Evolutionary conservation across 2,113 vertebrate species (phyloP).

Genomic region (Lampris incognitus): DNA sequence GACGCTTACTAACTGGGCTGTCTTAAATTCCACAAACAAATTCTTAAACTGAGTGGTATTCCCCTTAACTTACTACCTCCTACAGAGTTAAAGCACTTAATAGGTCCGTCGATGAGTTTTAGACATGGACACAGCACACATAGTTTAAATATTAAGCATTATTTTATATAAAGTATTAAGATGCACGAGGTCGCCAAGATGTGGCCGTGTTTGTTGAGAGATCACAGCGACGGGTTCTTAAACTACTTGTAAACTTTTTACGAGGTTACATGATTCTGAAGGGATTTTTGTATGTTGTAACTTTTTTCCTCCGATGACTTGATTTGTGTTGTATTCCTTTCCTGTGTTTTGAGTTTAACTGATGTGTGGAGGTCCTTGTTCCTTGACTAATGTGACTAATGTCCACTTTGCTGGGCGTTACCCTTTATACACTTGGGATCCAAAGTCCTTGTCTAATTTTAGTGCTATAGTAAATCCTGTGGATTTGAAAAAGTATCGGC

Average conservation of each 20-base stretch:
- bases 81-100: background rate
- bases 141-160: background rate
- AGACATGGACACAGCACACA: conserved; percentile 4
- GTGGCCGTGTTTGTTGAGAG: background rate
- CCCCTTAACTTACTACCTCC: conserved; percentile 22
- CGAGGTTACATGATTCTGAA: conserved; percentile 9
- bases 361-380: conserved; percentile 48
- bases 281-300: conserved; percentile 51
- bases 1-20: background rate
- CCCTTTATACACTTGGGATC: conserved; percentile 30
- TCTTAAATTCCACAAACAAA: conserved; percentile 7
- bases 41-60: conserved; percentile 50
- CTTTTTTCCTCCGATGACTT: conserved; percentile 51
- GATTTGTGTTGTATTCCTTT: conserved; percentile 58
- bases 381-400: conserved; percentile 32
- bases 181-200: conserved; percentile 5
- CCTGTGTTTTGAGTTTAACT: conserved; percentile 59
- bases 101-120: background rate
- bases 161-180: background rate
- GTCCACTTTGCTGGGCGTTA: conserved; percentile 52
- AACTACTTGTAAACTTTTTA: conserved; percentile 30
- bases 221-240: background rate
- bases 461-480: conserved; percentile 83
- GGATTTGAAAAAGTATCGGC: conserved; percentile 85
- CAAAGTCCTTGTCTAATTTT: conserved; percentile 18